These are phyloP conservation scores for Neelides sp. DNA, from an alignment of 1,140 invertebrate species.

Conservation along the genomic window DNA sequence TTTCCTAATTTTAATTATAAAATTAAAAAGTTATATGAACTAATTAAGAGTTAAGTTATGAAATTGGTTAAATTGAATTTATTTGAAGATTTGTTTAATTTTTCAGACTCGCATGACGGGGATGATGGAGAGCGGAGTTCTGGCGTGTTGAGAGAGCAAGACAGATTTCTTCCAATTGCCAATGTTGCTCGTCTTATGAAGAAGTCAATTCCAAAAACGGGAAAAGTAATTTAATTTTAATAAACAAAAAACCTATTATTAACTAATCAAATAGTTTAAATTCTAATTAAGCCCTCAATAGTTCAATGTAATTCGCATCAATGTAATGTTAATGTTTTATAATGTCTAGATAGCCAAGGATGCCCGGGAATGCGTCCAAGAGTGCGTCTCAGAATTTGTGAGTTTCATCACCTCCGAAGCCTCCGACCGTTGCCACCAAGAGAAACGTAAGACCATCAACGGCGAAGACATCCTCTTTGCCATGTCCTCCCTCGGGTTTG, in stretches of 20 bases:
- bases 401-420: constrained; percentile 98
- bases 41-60: neutral
- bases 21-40: neutral
- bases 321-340: neutral
- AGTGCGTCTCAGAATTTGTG: constrained; percentile 99
- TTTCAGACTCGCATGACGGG: constrained; percentile 25
- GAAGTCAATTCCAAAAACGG: constrained; percentile 83
- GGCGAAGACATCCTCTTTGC: constrained; percentile 96
- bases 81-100: constrained; percentile 4
- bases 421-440: constrained; percentile 84
- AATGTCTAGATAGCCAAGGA: constrained; percentile 95
- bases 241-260: neutral
- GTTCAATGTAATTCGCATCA: too few species aligned
- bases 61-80: constrained; percentile 3
- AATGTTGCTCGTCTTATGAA: constrained; percentile 99
- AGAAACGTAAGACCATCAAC: constrained; percentile 98
- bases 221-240: constrained; percentile 55
- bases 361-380: constrained; percentile 97
- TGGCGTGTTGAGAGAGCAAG: constrained; percentile 55
- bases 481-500: constrained; percentile 92
- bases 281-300: neutral
- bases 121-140: constrained; percentile 22
- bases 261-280: neutral
- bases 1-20: neutral
- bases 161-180: constrained; percentile 91